phyloP scores from a whole-genome alignment of 2,797 vertebrate genomes.

The Distichodus sexfasciatus region DNA sequence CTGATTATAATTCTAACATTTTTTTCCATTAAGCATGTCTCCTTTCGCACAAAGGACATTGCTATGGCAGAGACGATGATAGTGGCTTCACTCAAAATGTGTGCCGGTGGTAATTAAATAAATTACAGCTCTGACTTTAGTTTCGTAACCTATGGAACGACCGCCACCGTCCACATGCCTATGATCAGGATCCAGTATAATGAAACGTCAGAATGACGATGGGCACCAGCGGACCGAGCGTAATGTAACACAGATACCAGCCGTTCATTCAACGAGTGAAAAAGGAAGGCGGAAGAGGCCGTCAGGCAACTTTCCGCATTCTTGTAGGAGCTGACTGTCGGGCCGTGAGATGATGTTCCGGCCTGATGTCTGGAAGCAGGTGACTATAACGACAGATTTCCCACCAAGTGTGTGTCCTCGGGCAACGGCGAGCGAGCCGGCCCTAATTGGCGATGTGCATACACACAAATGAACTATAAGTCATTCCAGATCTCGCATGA shows the following conservation, averaged over 20 bases:
- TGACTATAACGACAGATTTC: conserved; percentile 23
- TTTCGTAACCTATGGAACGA: no score
- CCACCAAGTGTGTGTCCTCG: conserved; percentile 15
- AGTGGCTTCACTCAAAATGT: no score
- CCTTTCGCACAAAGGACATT: neutral
- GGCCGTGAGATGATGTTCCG: neutral
- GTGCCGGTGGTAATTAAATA: no score
- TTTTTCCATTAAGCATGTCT: conserved; percentile 3
- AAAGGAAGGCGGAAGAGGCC: no score
- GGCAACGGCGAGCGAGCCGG: neutral
- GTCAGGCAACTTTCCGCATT: neutral
- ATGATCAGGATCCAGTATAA: neutral
- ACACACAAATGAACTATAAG: conserved; percentile 27
- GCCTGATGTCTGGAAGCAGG: conserved; percentile 9
- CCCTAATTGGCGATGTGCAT: conserved; percentile 14
- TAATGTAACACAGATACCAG: no score
- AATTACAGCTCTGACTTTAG: no score
- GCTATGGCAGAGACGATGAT: no score
- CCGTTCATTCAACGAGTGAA: no score
- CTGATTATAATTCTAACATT: conserved; percentile 26
- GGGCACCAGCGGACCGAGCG: neutral
- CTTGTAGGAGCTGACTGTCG: neutral
- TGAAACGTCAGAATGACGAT: neutral
- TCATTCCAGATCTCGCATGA: conserved; percentile 3
- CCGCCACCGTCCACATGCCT: neutral